phyloP scores from a whole-genome alignment of 2,113 vertebrate species.

The Platycercus adscitus region DNA sequence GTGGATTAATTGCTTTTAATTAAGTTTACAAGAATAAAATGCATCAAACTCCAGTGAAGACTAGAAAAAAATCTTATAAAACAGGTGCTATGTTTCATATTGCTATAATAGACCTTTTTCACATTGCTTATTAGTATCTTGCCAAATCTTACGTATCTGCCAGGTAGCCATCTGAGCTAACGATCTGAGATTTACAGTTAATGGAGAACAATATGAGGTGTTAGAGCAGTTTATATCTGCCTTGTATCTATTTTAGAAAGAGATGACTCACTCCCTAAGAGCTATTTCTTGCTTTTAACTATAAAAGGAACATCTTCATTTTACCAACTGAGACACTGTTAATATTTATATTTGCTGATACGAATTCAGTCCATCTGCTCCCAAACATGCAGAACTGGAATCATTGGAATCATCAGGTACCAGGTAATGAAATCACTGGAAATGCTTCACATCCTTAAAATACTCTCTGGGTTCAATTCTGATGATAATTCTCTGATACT shows the following conservation, averaged over 20 bases:
- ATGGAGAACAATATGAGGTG: rapidly evolving
- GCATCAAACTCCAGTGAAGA: not conserved
- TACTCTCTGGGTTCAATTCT: not conserved
- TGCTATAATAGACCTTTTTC: not conserved
- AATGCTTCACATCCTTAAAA: not conserved
- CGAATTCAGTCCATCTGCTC: not conserved
- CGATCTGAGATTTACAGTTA: not conserved
- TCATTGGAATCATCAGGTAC: not conserved
- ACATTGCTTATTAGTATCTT: not conserved
- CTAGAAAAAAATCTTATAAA: not conserved
- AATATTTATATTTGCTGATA: not conserved
- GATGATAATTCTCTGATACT: not conserved
- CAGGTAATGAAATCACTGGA: not conserved
- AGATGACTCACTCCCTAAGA: not conserved
- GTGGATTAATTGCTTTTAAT: not conserved
- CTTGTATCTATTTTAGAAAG: not conserved
- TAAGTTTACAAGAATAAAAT: not conserved
- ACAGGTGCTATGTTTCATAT: not conserved
- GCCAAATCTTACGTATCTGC: not conserved
- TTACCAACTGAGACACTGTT: not conserved
- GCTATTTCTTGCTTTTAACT: not conserved
- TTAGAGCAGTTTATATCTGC: not conserved
- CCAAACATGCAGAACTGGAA: not conserved
- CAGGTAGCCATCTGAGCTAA: not conserved
- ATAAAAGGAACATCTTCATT: not conserved